These are phyloP conservation scores for Aphaenogaster ashmeadi DNA, from an alignment of 1,140 invertebrate genomes.

Conservation along the genomic window DNA sequence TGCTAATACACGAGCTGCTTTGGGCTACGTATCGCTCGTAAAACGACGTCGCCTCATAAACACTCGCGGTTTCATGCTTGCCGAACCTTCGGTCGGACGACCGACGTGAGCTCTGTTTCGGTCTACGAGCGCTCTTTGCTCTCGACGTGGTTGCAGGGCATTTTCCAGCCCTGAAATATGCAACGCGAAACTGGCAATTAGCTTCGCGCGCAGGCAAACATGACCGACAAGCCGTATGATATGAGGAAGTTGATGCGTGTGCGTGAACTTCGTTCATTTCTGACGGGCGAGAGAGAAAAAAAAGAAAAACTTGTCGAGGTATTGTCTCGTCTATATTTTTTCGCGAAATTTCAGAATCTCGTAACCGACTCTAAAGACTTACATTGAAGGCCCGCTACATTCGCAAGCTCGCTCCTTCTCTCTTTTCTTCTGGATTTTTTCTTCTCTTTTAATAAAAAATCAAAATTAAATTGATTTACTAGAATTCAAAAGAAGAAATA, in stretches of 20 bases:
- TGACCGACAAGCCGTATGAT: not conserved
- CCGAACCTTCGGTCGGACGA: slow-evolving; percentile 27
- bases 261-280: not conserved
- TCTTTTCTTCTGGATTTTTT: not conserved
- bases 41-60: slow-evolving; percentile 35
- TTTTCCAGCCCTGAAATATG: slow-evolving; percentile 63
- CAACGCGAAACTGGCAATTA: slow-evolving; percentile 67
- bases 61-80: slow-evolving; percentile 36
- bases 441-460: not conserved
- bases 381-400: no score
- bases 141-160: slow-evolving; percentile 22
- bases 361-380: not conserved
- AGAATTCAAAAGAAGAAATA: not conserved
- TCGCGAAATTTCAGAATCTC: not conserved
- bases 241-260: not conserved
- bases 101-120: not conserved
- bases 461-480: not conserved
- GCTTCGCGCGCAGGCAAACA: slow-evolving; percentile 16
- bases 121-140: not conserved
- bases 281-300: not conserved
- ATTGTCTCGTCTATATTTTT: not conserved
- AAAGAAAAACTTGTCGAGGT: not conserved
- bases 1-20: slow-evolving; percentile 45
- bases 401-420: not conserved
- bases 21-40: slow-evolving; percentile 55